Conservation (phyloP, 1,140 invertebrate species). For the Bombus picipes region DNA sequence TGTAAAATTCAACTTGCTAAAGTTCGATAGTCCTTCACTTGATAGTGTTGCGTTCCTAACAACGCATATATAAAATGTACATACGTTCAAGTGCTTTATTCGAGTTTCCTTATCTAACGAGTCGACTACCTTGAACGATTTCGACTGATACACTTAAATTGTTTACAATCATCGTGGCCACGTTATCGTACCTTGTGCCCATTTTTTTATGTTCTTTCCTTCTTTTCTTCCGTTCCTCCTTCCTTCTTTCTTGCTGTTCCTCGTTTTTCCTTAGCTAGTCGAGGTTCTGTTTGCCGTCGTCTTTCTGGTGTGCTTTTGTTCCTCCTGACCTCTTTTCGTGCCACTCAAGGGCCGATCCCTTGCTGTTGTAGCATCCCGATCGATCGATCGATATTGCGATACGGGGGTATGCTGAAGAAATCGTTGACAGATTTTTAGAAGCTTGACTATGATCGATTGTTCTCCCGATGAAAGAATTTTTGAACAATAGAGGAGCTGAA, state of each 20-base stretch:
- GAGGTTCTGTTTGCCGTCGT: background rate
- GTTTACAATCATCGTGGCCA: background rate
- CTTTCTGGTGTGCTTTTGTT: background rate
- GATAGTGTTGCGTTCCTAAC: background rate
- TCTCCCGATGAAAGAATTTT: no score
- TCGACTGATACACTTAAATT: conserved; percentile 31
- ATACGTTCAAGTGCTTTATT: background rate
- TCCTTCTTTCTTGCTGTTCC: no score
- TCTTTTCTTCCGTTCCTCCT: background rate
- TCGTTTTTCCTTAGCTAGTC: background rate
- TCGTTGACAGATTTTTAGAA: background rate
- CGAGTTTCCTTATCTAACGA: conserved; percentile 30
- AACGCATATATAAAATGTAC: no score
- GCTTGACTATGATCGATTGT: background rate
- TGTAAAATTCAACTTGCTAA: background rate
- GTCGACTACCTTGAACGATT: conserved; percentile 14
- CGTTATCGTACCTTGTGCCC: conserved; percentile 16
- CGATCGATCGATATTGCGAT: background rate
- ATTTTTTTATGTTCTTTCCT: background rate
- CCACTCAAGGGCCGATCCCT: background rate
- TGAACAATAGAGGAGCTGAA: no score
- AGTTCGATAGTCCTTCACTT: background rate
- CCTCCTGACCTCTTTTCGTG: background rate
- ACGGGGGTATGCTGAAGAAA: background rate
- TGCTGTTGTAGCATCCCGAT: background rate